Evolutionary conservation across 2,797 vertebrate genomes (phyloP).

Genomic region (Galagoides demidoff): DNA sequence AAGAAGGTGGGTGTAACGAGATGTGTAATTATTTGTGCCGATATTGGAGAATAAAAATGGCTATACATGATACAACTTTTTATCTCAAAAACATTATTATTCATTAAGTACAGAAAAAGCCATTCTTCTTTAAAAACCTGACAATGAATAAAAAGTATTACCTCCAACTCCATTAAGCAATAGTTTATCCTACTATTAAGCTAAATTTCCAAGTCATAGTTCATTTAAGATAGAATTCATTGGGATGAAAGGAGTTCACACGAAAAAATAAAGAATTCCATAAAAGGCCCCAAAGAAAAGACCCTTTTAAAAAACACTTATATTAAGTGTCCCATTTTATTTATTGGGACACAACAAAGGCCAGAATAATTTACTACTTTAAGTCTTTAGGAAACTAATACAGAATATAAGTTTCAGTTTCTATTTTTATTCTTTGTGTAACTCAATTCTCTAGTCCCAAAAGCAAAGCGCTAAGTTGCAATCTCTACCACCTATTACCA

Average conservation of each 20-base stretch:
- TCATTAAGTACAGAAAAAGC: not conserved
- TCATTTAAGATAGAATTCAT: conserved; percentile 60
- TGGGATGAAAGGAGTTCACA: conserved; percentile 59
- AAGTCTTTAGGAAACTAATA: conserved; percentile 54
- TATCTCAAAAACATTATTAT: conserved; percentile 54
- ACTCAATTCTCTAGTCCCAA: conserved; percentile 30
- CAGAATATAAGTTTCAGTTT: conserved; percentile 39
- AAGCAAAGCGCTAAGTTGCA: conserved; percentile 25
- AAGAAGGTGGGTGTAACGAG: conserved; percentile 57
- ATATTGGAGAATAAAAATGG: conserved; percentile 45
- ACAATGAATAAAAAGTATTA: conserved; percentile 55
- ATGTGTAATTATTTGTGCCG: conserved; percentile 20
- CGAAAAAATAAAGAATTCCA: conserved; percentile 49
- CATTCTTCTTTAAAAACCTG: conserved; percentile 38
- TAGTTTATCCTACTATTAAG: conserved; percentile 11
- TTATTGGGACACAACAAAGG: conserved; percentile 16
- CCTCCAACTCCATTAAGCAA: conserved; percentile 18
- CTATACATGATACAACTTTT: not conserved
- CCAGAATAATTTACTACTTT: conserved; percentile 41
- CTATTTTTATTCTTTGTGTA: conserved; percentile 13
- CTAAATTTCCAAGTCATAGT: conserved; percentile 57
- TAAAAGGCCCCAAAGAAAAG: conserved; percentile 54
- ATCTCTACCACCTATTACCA: conserved; percentile 14
- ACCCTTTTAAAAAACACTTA: conserved; percentile 32
- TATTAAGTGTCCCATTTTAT: not conserved